A percentile compares a stretch with the other conserved stretches of the same genome.
These are phyloP conservation scores for Dryobota labecula DNA, from an alignment of 2,888 invertebrate genomes.

Conservation along the genomic window DNA sequence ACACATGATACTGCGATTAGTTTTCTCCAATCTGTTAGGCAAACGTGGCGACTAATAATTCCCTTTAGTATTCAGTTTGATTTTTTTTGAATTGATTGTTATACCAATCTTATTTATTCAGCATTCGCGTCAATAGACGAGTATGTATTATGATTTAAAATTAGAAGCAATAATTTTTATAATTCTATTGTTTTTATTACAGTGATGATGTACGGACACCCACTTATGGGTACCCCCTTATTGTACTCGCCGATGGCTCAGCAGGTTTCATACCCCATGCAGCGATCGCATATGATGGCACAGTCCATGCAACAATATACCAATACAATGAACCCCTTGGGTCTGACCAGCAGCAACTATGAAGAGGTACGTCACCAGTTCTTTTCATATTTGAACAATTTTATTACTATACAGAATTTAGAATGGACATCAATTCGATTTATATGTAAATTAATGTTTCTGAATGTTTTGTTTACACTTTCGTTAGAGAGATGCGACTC, in stretches of 20 bases:
- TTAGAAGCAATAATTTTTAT: neutral
- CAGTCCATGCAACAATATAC: constrained; percentile 62
- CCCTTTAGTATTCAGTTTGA: no score
- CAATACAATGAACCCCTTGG: constrained; percentile 62
- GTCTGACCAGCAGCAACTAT: constrained; percentile 72
- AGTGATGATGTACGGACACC: constrained; percentile 91
- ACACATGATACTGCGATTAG: neutral
- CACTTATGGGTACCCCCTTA: constrained; percentile 88
- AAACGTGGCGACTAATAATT: neutral
- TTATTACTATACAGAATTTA: constrained; percentile 36
- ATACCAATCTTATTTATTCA: neutral
- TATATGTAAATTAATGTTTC: constrained; percentile 18
- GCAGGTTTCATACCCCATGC: constrained; percentile 67
- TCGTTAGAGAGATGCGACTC: constrained; percentile 5
- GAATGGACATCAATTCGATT: constrained; percentile 20
- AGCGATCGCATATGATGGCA: constrained; percentile 61
- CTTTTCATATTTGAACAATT: constrained; percentile 11
- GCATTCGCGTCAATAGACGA: neutral
- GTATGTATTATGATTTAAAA: neutral
- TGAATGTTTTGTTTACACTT: constrained; percentile 39
- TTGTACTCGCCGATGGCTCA: constrained; percentile 90
- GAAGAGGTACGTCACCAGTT: constrained; percentile 74
- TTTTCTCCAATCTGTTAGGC: neutral
- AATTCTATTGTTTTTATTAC: constrained; percentile 65
- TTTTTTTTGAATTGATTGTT: neutral